Percentiles rank a stretch among this genome's conserved stretches.
Conservation (phyloP, 2,888 invertebrate species). For the Amphipyra tragopoginis region DNA sequence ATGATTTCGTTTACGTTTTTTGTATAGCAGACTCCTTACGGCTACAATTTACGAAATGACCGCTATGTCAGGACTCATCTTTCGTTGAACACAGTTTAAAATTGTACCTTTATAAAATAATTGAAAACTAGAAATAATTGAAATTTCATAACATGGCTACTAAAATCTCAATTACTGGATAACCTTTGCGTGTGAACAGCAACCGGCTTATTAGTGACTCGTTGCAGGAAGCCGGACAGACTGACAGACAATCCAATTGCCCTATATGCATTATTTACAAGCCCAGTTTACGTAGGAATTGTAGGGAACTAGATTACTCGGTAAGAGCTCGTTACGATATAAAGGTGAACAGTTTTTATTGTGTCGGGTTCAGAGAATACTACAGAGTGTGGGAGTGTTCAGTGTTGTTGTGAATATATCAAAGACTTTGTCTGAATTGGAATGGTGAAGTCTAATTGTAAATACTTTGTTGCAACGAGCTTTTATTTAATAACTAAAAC, state of each 20-base stretch:
- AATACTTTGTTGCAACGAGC: too few species aligned
- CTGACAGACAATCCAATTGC: constrained; percentile 71
- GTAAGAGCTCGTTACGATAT: constrained; percentile 28
- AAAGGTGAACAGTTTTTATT: constrained; percentile 26
- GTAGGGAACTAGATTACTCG: constrained; percentile 54
- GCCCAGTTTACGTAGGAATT: constrained; percentile 41
- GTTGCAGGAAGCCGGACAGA: constrained; percentile 61
- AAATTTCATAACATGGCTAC: background rate
- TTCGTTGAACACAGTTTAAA: too few species aligned
- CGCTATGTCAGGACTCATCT: too few species aligned
- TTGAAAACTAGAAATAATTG: constrained; percentile 11
- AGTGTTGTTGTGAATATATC: background rate
- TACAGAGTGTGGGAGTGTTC: constrained; percentile 5
- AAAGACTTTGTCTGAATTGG: background rate
- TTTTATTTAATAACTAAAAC: too few species aligned
- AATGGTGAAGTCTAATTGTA: too few species aligned
- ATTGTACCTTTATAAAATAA: too few species aligned
- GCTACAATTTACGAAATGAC: too few species aligned
- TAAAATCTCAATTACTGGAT: constrained; percentile 28
- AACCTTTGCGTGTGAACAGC: constrained; percentile 50
- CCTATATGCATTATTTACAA: constrained; percentile 68
- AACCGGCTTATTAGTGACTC: constrained; percentile 12
- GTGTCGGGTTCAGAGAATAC: background rate
- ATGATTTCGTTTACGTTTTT: too few species aligned
- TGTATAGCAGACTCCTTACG: too few species aligned